Percentiles rank a stretch among this genome's conserved stretches.
Conservation (phyloP, 2,797 vertebrate species). For the Serranus cabrilla region DNA sequence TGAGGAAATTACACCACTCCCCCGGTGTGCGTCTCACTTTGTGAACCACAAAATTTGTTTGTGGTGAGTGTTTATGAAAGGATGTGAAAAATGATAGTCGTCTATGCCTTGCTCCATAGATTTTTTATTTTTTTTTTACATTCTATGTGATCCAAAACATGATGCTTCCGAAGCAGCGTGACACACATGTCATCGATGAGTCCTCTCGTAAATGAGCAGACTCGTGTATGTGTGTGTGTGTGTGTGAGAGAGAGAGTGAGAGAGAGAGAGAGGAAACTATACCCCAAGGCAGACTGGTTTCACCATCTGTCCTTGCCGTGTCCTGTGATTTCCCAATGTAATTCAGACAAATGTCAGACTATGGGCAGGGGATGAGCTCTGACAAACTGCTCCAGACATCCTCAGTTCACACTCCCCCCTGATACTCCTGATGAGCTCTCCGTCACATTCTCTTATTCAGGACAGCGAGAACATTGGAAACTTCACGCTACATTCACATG, state of each 20-base stretch:
- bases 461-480: constrained; percentile 42
- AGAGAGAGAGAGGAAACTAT: constrained; percentile 27
- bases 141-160: constrained; percentile 3
- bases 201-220: constrained; percentile 16
- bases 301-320: constrained; percentile 77
- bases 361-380: constrained; percentile 67
- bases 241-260: too few species aligned
- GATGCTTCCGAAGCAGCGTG: neutral
- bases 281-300: constrained; percentile 63
- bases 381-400: constrained; percentile 70
- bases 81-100: neutral
- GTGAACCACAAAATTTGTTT: neutral
- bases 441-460: constrained; percentile 41
- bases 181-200: constrained; percentile 20
- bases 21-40: neutral
- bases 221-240: constrained; percentile 11
- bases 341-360: constrained; percentile 81
- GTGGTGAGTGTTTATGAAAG: neutral
- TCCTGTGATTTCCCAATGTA: constrained; percentile 78
- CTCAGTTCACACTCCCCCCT: constrained; percentile 27
- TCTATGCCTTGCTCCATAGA: too few species aligned
- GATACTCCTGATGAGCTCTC: constrained; percentile 39
- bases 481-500: constrained; percentile 7
- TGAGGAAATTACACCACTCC: neutral
- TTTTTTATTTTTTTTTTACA: neutral